Conservation (phyloP, 2,888 invertebrate genomes). For the Ormia ochracea region DNA sequence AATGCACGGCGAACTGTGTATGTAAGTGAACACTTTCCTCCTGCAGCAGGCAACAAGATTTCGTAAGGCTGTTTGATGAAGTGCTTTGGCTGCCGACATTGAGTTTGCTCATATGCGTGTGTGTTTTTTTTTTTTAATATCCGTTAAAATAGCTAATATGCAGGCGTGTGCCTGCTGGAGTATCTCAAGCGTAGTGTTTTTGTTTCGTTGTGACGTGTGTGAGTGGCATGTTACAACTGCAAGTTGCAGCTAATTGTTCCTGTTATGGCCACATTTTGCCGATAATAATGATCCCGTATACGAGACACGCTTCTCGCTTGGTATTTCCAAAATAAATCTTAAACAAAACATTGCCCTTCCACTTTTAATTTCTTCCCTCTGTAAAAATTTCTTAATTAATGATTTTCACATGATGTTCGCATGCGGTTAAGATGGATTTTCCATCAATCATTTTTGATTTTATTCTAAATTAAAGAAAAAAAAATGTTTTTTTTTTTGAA, state of each 20-base stretch:
- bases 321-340: conserved; percentile 12
- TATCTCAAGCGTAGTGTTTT: conserved; percentile 3
- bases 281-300: conserved; percentile 56
- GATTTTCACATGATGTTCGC: conserved; percentile 28
- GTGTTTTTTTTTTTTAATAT: conserved; percentile 26
- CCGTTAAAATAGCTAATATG: conserved; percentile 50
- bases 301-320: conserved; percentile 30
- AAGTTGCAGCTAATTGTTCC: conserved; percentile 52
- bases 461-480: neutral
- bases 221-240: conserved; percentile 36
- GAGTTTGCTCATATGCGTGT: neutral
- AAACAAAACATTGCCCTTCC: conserved; percentile 13
- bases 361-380: neutral
- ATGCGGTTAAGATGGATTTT: neutral
- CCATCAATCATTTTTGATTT: conserved; percentile 23
- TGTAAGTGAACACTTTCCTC: neutral
- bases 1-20: neutral
- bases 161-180: conserved; percentile 48
- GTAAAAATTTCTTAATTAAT: conserved; percentile 41
- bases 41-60: neutral
- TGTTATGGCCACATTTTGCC: conserved; percentile 41
- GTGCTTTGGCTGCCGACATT: conserved; percentile 5
- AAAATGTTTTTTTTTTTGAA: neutral
- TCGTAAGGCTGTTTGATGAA: neutral
- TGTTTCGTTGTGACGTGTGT: conserved; percentile 29